Base-by-base conservation (phyloP, 2,797 vertebrate genomes). In the Syngnathus rostellatus region DNA sequence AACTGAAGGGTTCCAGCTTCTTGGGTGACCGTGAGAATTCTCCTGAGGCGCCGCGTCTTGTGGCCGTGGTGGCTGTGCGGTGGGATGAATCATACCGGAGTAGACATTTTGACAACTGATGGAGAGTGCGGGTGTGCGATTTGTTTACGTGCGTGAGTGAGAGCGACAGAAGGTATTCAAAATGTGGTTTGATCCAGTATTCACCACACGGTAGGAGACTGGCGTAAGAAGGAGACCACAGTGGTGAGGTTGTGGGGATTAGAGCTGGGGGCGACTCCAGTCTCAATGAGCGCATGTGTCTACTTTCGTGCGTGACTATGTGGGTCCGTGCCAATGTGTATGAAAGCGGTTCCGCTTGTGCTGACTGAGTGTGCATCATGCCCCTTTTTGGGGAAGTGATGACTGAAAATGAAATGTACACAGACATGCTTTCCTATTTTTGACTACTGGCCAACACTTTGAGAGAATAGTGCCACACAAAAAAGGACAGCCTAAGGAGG, bases 211-310 rank as follows among this genome's bases (percentile, higher is more conserved):
- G 67, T 68, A 70, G 69, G 37, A 72, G 50, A 77, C 51, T 75
- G 72, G 78, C 74, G 70, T 62, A 70, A 65, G 67, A 66, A 57
- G 67, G 58, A 75, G 72, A 79, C 71, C 80, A 67, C 72, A 71
- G 75, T 63, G 69, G 72, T 72, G 74, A 81, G 71, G 73, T 77
- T 82, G 72, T 70, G 72, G 67, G 76, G 70, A 83, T 78, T 82
- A 81, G 73, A 73, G 70, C 66, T 67, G 62, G 81, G 69, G 74
- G 73, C 39, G 77, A 66, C 75, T 73, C 70, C 77, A 19, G 16
- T 38, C 57, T 58, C 7, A 17, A 38, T 3, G 4, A 46, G 16
- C 2, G 45, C 45, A 17, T 46, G 45, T 17, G 16, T 46, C 45
- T 38, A 19, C 37, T 31, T 40, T 19, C 6, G 57, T 59, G 57